Evolutionary conservation across 2,113 vertebrate genomes (phyloP), one percentile per base, ranked within the genome.

Genomic region (Tyto alba): DNA sequence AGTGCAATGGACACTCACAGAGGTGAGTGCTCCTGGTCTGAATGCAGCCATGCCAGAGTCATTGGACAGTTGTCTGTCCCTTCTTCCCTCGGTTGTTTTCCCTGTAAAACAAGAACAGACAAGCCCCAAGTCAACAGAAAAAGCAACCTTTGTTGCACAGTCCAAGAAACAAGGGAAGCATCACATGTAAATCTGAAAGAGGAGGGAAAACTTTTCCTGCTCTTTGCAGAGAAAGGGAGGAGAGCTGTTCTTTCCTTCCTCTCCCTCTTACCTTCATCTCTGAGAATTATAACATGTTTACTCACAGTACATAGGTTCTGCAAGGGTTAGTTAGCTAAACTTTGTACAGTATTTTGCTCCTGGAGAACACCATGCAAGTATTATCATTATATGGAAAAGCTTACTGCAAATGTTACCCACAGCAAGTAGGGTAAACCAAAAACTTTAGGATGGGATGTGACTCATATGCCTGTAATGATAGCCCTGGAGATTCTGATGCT

Each of bases 381-480:
- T 69, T n/a, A 16, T 1, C 32, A 14, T 22, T 32, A 12, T 14
- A 38, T 26, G 27, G 34, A 85, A 40, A 90, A 93, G 20, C 68
- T 81, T 84, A 22, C 18, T 52, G 55, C 11, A 74, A 90, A 73
- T 68, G 53, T 71, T 78, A 69, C 26, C 75, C 86, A 57, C 56
- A n/a, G 62, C 67, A 84, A 89, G 64, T 7, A 32, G 67, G 36
- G 68, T 32, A 41, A 90, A 66, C 48, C 59, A 45, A 90, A 89
- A 94, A 66, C 68, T 94, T 81, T 7, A 14, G 25, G 48, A 59
- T 38, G 34, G 57, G 74, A 75, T 95, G 57, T 95, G 95, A 95
- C 72, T 96, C 95, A 92, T 62, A 19, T 1, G 15, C 30, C 68
- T 81, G 40, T 87, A 96, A 95, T 53, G 50, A 93, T 3, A 93